Conservation (phyloP, 2,888 invertebrate species). For the Ichneumoninae sp. region DNA sequence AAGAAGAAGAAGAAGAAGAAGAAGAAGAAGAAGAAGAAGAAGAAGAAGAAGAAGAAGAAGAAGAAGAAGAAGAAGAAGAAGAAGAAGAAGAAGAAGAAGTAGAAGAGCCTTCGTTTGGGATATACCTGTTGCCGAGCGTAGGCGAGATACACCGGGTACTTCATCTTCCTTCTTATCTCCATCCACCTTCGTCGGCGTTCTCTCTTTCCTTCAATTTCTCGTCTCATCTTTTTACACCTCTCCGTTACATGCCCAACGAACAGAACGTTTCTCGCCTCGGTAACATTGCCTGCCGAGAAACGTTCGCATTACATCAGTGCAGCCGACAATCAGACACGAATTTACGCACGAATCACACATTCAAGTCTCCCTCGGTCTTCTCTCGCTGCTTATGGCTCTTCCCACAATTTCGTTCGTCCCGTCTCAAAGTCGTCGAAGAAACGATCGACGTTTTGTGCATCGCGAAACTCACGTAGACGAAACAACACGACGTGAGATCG, state of each 20-base stretch:
- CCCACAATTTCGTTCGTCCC: slow-evolving; percentile 77
- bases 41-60: slow-evolving; percentile 16
- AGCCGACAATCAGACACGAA: slow-evolving; percentile 71
- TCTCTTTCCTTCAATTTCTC: slow-evolving; percentile 33
- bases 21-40: slow-evolving; percentile 13
- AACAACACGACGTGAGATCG: slow-evolving; percentile 12
- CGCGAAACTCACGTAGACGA: slow-evolving; percentile 58
- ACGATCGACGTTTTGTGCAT: slow-evolving; percentile 29
- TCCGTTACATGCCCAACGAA: not conserved
- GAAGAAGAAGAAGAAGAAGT: slow-evolving; percentile 42
- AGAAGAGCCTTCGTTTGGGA: slow-evolving; percentile 55
- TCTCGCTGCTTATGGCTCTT: slow-evolving; percentile 65
- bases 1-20: slow-evolving; percentile 16
- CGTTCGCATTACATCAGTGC: slow-evolving; percentile 66
- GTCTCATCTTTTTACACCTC: not conserved
- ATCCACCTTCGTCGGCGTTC: slow-evolving; percentile 26
- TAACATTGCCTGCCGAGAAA: slow-evolving; percentile 30
- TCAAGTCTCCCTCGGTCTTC: slow-evolving; percentile 54
- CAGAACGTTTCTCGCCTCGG: slow-evolving; percentile 25
- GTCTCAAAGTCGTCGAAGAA: slow-evolving; percentile 27
- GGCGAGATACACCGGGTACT: slow-evolving; percentile 65
- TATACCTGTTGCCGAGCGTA: slow-evolving; percentile 62
- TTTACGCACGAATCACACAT: slow-evolving; percentile 75
- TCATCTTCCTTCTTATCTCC: slow-evolving; percentile 65
- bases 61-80: slow-evolving; percentile 12